phyloP scores from a whole-genome alignment of 2,797 vertebrate genomes.

The Myripristis jacobus region DNA sequence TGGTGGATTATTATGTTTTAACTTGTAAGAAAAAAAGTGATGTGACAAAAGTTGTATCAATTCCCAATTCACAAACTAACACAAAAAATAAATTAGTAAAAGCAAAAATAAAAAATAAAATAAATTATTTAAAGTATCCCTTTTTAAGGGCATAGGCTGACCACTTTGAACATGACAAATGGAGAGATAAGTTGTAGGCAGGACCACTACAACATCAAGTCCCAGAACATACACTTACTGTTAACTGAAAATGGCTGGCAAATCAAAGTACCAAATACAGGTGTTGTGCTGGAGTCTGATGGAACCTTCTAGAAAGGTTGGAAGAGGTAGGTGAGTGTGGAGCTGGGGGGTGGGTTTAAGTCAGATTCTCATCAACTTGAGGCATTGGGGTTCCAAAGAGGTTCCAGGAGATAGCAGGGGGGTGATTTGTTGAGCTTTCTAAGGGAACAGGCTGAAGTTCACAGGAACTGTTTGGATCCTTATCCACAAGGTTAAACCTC shows the following conservation, averaged over 20 bases:
- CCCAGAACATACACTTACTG: slow-evolving; percentile 25
- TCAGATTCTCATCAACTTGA: slow-evolving; percentile 49
- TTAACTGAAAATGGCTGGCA: slow-evolving; percentile 38
- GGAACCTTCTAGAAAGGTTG: slow-evolving; percentile 19
- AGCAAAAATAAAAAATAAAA: too few relatives aligned
- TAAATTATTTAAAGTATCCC: too few relatives aligned
- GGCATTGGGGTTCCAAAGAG: slow-evolving; percentile 18
- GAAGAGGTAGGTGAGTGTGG: background rate
- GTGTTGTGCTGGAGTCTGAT: slow-evolving; percentile 44
- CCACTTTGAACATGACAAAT: slow-evolving; percentile 11
- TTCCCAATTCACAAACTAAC: background rate
- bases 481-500: slow-evolving; percentile 87
- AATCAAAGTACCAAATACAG: slow-evolving; percentile 24
- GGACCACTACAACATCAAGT: slow-evolving; percentile 12
- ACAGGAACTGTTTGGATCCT: slow-evolving; percentile 27
- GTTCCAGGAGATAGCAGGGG: slow-evolving; percentile 20
- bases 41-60: too few relatives aligned
- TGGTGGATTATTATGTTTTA: background rate
- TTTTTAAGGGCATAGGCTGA: slow-evolving; percentile 7
- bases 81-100: background rate
- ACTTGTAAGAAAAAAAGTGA: background rate
- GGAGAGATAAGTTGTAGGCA: background rate
- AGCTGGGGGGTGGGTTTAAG: slow-evolving; percentile 24
- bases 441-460: slow-evolving; percentile 3
- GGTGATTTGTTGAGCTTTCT: slow-evolving; percentile 31